A percentile compares a stretch with the other conserved stretches of the same genome.
These are phyloP conservation scores for Zaprionus taronus DNA, from an alignment of 1,140 invertebrate species.

Conservation along the genomic window DNA sequence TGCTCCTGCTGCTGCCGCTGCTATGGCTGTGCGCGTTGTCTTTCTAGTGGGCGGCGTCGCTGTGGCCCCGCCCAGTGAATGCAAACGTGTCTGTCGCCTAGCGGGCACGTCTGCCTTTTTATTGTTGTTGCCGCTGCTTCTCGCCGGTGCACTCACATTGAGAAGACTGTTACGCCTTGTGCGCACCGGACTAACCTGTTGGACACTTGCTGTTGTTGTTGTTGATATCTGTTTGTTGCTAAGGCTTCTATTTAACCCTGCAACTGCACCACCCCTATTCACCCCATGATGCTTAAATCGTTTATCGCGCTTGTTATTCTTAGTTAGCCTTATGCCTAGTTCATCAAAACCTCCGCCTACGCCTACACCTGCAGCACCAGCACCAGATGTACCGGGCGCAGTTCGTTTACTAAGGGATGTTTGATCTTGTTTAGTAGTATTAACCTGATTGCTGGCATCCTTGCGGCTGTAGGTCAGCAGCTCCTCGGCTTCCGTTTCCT, in stretches of 20 bases:
- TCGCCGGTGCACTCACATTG: conserved; percentile 60
- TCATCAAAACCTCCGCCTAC: neutral
- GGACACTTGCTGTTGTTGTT: neutral
- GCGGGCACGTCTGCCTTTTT: conserved; percentile 32
- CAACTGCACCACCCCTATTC: neutral
- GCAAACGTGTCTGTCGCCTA: conserved; percentile 56
- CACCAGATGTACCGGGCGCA: conserved; percentile 1
- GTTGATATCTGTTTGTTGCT: conserved; percentile 37
- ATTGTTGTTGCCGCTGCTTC: conserved; percentile 30
- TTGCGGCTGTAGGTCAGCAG: conserved; percentile 89
- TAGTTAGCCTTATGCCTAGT: conserved; percentile 42
- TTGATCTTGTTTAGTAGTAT: conserved; percentile 86
- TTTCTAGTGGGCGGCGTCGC: conserved; percentile 71
- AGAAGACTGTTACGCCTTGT: conserved; percentile 57
- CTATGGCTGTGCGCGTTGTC: conserved; percentile 77
- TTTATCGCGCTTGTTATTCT: conserved; percentile 52
- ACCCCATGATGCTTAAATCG: conserved; percentile 48
- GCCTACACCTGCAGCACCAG: conserved; percentile 4
- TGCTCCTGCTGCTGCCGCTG: conserved; percentile 55
- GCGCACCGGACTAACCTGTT: conserved; percentile 41
- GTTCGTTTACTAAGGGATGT: conserved; percentile 40
- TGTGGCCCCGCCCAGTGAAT: conserved; percentile 47
- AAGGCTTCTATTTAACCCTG: conserved; percentile 47
- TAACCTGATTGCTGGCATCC: conserved; percentile 93
- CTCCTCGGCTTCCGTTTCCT: conserved; percentile 88